Base-by-base conservation (phyloP, 2,113 vertebrate species). In the Noctilio leporinus region DNA sequence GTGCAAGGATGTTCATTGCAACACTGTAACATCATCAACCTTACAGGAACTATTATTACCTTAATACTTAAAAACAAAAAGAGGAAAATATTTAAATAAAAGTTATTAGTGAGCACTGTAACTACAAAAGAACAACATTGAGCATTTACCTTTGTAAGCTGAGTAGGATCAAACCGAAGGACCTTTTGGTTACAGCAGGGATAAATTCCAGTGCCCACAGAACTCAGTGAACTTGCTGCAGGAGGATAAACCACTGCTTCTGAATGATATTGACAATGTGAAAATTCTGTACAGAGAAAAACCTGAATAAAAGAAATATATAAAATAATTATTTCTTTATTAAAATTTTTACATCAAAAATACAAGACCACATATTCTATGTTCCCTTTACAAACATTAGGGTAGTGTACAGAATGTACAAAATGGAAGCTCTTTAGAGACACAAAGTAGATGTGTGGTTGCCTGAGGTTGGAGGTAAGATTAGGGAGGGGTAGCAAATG, bases 121-220 rank as follows among this genome's bases (percentile, higher is more conserved):
- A 57, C 49, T 70, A 73, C 45, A 55, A 76, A 93, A 86, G 20
- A 4, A 22, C 19, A 93, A 59, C 45, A 43, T 43, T 69, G 51
- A 80, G 93, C 57, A 78, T 94, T 72, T 98, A 99, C 99, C 98
- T 99, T 99, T 96, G 98, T 98, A 89, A 99, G 98, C 45, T 98
- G 98, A 12, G 98, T 98, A 62, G 99, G 99, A 97, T 99, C 99
- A 95, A 99, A 99, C 30, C 99, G 98, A 84, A 99, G 99, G 30
- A 99, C 99, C 95, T 99, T 99, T 97, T 99, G 99, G 96, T 99
- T 99, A 97, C 99, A 99, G 95, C 99, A 99, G 89, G 99, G 99
- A 97, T 99, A 99, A n/a, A 99, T 87, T 78, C 99, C 99, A 59
- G 99, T 98, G 57, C 99, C 99, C 14, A 98, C 97, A 2, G 98